Evolutionary conservation across 30 jellyfish, hydroid and myxozoan species (phyloP), one percentile per base, ranked within the genome.

Genomic region (Pelagia noctiluca): DNA sequence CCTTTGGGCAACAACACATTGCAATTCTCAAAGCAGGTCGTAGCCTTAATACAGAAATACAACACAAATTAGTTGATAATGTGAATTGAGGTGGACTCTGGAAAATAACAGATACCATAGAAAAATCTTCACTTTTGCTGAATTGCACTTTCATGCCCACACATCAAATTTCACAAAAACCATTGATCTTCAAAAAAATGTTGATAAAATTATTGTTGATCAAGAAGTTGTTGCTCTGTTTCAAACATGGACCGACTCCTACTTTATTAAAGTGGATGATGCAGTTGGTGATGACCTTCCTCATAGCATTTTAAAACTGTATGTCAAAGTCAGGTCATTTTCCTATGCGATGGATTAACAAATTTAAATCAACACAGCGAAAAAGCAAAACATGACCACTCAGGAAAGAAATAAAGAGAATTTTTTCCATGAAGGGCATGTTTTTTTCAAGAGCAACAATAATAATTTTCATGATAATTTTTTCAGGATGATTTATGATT

Each of bases 21-120:
- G 74, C 74, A 30, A 52, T 75, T 48, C 76, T 75, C 54, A n/a
- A 50, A 50, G 87, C 87, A 35, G 87, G 87, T 10, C 57, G 57
- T 16, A 42, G 57, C 57, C 16, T 42, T 42, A 16, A 42, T 42
- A 16, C 57, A 42, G 57, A 42, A 42, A 42, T 5, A 5, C 57
- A 42, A 42, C 57, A 42, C 8, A 42, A 16, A 42, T 42, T 42
- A 42, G 72, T 60, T 4, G 30, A 22, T 10, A 26, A 12, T 10
- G 10, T 60, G 22, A 60, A n/a, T 60, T 4, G 34, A n/a, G 72
- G 72, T 60, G 72, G 79, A 34, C 79, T 22, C 12, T 65, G 63
- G 79, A 22, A 11, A 29, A 65, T 65, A 16, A 22, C 53, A 26
- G 79, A 65, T 26, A 3, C 12, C 29, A 66, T 34, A 3, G 62